Evolutionary conservation across 37 sponge, comb jelly and placozoan genomes (phyloP).

Genomic region (Halichondria panicea): DNA sequence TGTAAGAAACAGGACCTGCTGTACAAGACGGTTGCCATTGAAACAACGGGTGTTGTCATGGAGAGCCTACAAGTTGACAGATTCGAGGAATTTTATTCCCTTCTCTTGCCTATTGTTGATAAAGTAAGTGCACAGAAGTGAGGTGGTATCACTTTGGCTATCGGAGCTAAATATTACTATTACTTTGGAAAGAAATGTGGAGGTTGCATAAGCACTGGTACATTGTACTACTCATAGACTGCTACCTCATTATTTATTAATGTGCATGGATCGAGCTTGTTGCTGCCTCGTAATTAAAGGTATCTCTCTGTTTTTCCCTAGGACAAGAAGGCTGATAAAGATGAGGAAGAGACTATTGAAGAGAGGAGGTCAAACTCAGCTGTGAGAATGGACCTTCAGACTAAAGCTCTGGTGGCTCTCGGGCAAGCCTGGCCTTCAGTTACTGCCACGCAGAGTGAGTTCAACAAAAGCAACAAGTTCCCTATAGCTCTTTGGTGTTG

Average conservation of each 20-base stretch:
- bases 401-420: slow-evolving; percentile 10
- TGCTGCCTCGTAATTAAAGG: not conserved
- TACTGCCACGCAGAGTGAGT: slow-evolving; percentile 35
- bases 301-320: not conserved
- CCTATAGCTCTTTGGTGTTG: no score
- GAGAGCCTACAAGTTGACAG: slow-evolving; percentile 31
- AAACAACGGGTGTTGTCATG: slow-evolving; percentile 35
- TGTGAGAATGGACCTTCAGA: slow-evolving; percentile 34
- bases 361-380: slow-evolving; percentile 11
- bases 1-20: slow-evolving; percentile 40
- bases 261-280: not conserved
- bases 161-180: no score
- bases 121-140: slow-evolving; percentile 10
- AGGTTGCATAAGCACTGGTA: no score
- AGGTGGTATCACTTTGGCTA: no score
- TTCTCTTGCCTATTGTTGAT: slow-evolving; percentile 12
- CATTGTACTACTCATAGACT: no score
- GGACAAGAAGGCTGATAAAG: not conserved
- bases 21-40: slow-evolving; percentile 45
- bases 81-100: slow-evolving; percentile 23
- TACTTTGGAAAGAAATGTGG: no score
- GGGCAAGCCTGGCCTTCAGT: slow-evolving; percentile 56
- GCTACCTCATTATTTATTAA: no score
- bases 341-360: slow-evolving; percentile 13
- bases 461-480: not conserved